Conservation (phyloP, 2,113 vertebrate genomes). For the Paradoxurus hermaphroditus region DNA sequence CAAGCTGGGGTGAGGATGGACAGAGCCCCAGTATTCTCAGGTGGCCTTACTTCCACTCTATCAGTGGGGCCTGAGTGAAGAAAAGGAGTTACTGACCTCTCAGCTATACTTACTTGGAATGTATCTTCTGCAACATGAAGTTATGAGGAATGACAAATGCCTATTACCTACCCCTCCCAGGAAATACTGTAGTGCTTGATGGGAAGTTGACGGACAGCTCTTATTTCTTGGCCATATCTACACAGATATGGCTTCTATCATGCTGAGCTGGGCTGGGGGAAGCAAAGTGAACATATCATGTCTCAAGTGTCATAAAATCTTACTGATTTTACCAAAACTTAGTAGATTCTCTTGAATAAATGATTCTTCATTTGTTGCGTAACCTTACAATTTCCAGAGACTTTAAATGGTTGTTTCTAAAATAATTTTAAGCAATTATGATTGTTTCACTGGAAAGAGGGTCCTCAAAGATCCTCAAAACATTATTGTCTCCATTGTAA, state of each 20-base stretch:
- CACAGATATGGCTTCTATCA: fast-evolving
- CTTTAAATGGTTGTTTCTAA: not conserved
- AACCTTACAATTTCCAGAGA: not conserved
- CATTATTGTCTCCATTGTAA: not conserved
- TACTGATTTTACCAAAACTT: not conserved
- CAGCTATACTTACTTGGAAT: not conserved
- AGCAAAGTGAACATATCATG: too few species aligned
- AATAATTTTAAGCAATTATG: not conserved
- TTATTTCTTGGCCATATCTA: not conserved
- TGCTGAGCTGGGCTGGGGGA: not conserved
- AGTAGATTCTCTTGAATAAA: not conserved
- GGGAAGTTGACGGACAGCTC: fast-evolving
- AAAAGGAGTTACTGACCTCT: not conserved
- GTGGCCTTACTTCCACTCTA: not conserved
- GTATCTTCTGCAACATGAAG: not conserved
- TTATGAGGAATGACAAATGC: not conserved
- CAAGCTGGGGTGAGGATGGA: not conserved
- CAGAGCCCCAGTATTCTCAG: not conserved
- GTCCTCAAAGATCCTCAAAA: not conserved
- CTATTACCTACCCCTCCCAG: fast-evolving
- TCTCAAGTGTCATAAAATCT: not conserved
- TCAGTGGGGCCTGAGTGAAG: not conserved
- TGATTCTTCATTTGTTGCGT: not conserved
- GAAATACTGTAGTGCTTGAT: not conserved
- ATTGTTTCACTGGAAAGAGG: not conserved